Base-by-base conservation (phyloP, 53 echinoderm and acorn worm species). In the Pentamera pediparva region DNA sequence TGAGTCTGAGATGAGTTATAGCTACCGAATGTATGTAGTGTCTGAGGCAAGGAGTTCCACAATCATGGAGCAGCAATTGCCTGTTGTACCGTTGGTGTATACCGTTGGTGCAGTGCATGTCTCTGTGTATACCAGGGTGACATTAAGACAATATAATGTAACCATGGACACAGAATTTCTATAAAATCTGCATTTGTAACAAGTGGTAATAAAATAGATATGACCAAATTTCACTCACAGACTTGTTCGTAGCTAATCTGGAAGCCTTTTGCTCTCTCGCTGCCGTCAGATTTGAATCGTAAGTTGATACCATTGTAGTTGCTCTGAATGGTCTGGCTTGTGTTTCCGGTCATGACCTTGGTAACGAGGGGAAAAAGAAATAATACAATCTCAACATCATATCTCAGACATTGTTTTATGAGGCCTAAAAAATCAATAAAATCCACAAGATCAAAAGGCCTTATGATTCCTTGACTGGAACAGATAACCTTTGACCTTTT, bases 221-320 rank as follows among this genome's bases (percentile, higher is more conserved):
- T 55, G n/a, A n/a, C n/a, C n/a, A n/a, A n/a, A n/a, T n/a, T n/a
- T 4, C 10, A 76, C 88, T 92, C 61, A 92, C 92, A 87, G 39
- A 83, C 61, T 77, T 83, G 83, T 53, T 86, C 43, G 60, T 76
- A 92, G 39, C 34, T 83, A 37, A 86, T 56, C 15, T 83, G 76
- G 79, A 92, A 92, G 35, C 92, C 92, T 15, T 39, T 20, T 5
- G 11, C 55, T n/a, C 53, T 58, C 3, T 34, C 39, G 12, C 80
- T 53, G 28, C 86, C 53, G 78, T 92, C 92, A 3, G 86, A 75
- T 34, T 41, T 54, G 61, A 92, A 89, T 15, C 89, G 83, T 15
- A 89, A 56, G 30, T 89, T 88, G 32, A 92, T 43, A 19, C 88
- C 92, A 50, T 88, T 92, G 70, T 69, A 84, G 38, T 80, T 67